Evolutionary conservation across 1,140 invertebrate species (phyloP).

Genomic region (Scylla paramamosain): DNA sequence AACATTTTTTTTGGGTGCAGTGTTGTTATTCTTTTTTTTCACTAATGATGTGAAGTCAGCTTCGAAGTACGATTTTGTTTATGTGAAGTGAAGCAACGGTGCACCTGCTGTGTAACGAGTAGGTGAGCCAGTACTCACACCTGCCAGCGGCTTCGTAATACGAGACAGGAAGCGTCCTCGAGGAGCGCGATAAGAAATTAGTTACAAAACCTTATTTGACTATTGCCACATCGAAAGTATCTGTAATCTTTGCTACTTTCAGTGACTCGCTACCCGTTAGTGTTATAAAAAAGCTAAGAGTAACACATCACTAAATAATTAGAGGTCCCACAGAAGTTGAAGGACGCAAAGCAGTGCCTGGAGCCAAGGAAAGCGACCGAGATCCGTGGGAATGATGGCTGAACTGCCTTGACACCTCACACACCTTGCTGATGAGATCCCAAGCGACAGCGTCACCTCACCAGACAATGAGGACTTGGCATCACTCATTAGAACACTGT

Average conservation of each 20-base stretch:
- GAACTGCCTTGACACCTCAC: neutral
- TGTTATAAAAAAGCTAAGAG: neutral
- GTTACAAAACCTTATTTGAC: neutral
- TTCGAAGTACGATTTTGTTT: neutral
- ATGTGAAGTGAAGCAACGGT: neutral
- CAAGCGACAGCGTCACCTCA: neutral
- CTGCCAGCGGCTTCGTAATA: neutral
- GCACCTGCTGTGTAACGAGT: neutral
- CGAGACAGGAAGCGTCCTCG: neutral
- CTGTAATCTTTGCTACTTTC: neutral
- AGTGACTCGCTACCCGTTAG: neutral
- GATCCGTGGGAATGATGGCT: neutral
- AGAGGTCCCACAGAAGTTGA: neutral
- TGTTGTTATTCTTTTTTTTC: too few relatives aligned
- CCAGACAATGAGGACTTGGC: neutral
- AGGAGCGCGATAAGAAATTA: neutral
- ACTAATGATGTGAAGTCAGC: too few relatives aligned
- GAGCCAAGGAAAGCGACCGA: neutral
- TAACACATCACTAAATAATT: neutral
- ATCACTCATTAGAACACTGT: neutral
- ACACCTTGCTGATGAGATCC: neutral
- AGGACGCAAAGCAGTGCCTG: neutral
- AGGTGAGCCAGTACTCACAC: neutral
- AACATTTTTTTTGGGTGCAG: too few relatives aligned
- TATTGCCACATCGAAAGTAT: neutral